These are phyloP conservation scores for Mallotus villosus DNA, from an alignment of 2,797 vertebrate species.

Conservation along the genomic window DNA sequence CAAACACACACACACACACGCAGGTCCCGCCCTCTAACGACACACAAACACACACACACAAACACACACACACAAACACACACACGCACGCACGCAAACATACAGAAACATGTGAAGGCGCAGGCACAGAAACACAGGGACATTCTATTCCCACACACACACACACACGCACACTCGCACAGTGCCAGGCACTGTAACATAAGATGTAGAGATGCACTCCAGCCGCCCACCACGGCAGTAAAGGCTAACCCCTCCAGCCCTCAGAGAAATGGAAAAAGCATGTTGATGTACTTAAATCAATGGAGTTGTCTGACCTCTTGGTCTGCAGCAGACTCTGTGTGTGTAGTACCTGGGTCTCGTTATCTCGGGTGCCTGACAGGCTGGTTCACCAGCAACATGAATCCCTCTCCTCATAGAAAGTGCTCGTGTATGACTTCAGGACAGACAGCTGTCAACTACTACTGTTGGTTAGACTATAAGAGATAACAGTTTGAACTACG, in stretches of 20 bases:
- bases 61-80: too few relatives aligned
- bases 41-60: constrained; percentile 20
- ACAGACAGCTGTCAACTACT: constrained; percentile 11
- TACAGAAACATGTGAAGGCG: not conserved
- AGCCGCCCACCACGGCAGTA: not conserved
- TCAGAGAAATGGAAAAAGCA: constrained; percentile 21
- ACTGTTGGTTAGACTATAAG: constrained; percentile 4
- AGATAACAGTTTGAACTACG: constrained; percentile 3
- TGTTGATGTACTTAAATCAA: constrained; percentile 48
- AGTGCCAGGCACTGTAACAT: not conserved
- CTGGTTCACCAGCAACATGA: constrained; percentile 23
- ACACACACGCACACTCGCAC: not conserved
- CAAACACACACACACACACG: constrained; percentile 15
- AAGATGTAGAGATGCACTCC: not conserved
- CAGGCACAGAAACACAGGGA: not conserved
- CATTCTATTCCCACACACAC: not conserved
- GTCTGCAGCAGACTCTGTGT: constrained; percentile 29
- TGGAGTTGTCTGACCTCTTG: constrained; percentile 46
- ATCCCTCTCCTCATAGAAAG: not conserved
- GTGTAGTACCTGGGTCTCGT: constrained; percentile 28
- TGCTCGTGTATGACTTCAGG: not conserved
- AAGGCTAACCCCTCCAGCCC: constrained; percentile 12
- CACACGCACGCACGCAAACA: constrained; percentile 13
- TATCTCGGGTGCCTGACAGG: constrained; percentile 44
- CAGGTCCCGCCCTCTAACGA: constrained; percentile 19